Conservation (phyloP, 2,888 invertebrate species). For the Polyommatus iphigenia region DNA sequence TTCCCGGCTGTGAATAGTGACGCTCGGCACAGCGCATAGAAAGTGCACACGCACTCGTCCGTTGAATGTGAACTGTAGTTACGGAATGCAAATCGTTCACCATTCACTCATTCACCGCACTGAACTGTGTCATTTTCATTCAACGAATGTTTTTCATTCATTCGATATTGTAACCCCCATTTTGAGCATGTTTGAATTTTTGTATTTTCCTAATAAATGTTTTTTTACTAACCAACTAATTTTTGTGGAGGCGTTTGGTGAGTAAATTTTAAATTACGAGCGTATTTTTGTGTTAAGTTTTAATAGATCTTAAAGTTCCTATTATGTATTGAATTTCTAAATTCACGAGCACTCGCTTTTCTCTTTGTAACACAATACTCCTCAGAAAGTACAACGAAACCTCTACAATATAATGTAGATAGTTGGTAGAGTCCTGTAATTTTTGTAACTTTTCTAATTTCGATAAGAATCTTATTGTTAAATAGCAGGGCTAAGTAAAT, state of each 20-base stretch:
- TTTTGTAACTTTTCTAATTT: not conserved
- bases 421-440: not conserved
- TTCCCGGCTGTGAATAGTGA: not conserved
- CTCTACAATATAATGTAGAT: not conserved
- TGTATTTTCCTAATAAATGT: not conserved
- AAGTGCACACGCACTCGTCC: slow-evolving; percentile 56
- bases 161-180: not conserved
- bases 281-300: not conserved
- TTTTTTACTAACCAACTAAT: slow-evolving; percentile 1
- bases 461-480: not conserved
- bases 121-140: slow-evolving; percentile 49
- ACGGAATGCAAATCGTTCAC: slow-evolving; percentile 55
- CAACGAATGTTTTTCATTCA: not conserved
- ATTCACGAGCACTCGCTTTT: not conserved
- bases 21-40: slow-evolving; percentile 38
- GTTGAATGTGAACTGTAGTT: slow-evolving; percentile 76
- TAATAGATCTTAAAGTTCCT: not conserved
- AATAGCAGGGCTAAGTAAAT: not conserved
- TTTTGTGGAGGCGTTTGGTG: slow-evolving; percentile 28
- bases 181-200: slow-evolving; percentile 17
- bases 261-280: slow-evolving; percentile 1
- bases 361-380: not conserved
- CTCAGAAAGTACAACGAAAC: not conserved
- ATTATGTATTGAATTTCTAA: not conserved
- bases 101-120: slow-evolving; percentile 45